These are phyloP conservation scores for Oxystoma pomonae DNA, from an alignment of 2,888 invertebrate genomes.

Conservation along the genomic window DNA sequence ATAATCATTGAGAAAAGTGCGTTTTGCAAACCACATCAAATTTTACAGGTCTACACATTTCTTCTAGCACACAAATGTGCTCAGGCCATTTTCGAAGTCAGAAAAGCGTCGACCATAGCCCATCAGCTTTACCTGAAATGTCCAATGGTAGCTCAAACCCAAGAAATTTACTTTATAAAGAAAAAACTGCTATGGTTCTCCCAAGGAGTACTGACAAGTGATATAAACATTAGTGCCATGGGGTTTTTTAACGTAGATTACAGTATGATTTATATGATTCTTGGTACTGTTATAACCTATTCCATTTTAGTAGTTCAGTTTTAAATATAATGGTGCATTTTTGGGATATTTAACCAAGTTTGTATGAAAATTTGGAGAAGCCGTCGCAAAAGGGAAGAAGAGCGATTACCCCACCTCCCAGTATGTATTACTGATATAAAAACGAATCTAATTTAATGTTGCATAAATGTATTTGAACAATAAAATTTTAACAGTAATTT, in stretches of 20 bases:
- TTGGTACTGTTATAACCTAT: slow-evolving; percentile 19
- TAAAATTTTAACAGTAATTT: too few species aligned
- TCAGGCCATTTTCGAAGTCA: slow-evolving; percentile 17
- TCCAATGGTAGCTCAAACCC: slow-evolving; percentile 9
- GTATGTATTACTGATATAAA: too few species aligned
- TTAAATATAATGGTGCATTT: too few species aligned
- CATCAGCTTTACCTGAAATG: slow-evolving; percentile 21
- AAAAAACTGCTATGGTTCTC: slow-evolving; percentile 24
- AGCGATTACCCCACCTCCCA: too few species aligned
- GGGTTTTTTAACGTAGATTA: slow-evolving; percentile 23
- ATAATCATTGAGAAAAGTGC: too few species aligned
- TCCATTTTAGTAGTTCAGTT: slow-evolving; percentile 23
- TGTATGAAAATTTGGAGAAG: too few species aligned
- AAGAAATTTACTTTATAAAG: slow-evolving; percentile 10
- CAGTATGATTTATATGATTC: slow-evolving; percentile 19
- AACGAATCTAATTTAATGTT: too few species aligned
- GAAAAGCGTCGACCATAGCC: slow-evolving; percentile 19
- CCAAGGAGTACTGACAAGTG: slow-evolving; percentile 19
- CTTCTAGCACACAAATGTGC: slow-evolving; percentile 9
- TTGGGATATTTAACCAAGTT: too few species aligned
- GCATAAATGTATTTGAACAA: too few species aligned
- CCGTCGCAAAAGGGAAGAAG: too few species aligned
- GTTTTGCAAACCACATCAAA: too few species aligned
- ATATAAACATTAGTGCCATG: slow-evolving; percentile 16
- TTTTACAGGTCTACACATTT: not conserved